Base-by-base conservation (phyloP, 2,113 vertebrate genomes). In the Amphilophus citrinellus region DNA sequence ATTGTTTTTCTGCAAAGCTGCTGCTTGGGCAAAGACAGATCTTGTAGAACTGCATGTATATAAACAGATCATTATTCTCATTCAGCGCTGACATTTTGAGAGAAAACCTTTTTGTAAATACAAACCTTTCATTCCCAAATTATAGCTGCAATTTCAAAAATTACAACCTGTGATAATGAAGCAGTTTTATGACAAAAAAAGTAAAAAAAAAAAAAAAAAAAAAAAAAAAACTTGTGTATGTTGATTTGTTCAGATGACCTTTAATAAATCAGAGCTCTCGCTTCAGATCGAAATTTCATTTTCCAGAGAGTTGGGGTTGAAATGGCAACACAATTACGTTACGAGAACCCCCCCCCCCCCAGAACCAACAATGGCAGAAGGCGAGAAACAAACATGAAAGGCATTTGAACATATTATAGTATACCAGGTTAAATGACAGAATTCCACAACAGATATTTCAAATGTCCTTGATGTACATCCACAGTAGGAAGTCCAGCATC, bases 231-330 rank as follows among this genome's bases (percentile, higher is more conserved):
- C 27, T 3, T 1, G 5, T 59, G 14, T 66, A 6, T 80, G 27
- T 63, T 53, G 47, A 44, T 85, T 83, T 76, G 27, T 79, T 86
- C 65, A 50, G 8, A 0, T 86, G 84, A 82, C 87, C 82, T 81
- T 91, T 83, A 83, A 79, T 88, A 50, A 66, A 83, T 78, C 60
- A 80, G 61, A 62, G 42, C 2, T 39, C 8, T 75, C 20, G 15
- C 62, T 77, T 59, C 44, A 77, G 76, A 91, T 90, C 18, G 15
- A 84, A 90, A 83, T 87, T 85, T 90, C 20, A 42, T 88, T 87
- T 80, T 50, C 7, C 3, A 11, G 37, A 22, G 77, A 80, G 44
- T 77, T 58, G 4, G 20, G 8, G 53, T 32, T 66, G 42, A 75
- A 82, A 85, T 77, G 58, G 76, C 78, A 76, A 78, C n/a, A 14